Evolutionary conservation across 2,888 invertebrate species (phyloP).

Genomic region (Nowickia ferox): DNA sequence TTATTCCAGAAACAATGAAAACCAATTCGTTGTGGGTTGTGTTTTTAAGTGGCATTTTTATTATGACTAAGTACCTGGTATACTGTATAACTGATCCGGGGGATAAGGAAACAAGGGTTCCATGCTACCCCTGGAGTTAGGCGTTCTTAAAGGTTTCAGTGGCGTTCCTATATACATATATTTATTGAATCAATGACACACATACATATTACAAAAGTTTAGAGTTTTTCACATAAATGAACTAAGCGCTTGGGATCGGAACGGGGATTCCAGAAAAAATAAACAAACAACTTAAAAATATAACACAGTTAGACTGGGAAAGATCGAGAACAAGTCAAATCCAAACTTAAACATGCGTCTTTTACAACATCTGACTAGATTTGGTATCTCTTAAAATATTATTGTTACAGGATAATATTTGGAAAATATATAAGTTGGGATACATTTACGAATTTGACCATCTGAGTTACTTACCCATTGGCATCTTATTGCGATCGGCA

Average conservation of each 20-base stretch:
- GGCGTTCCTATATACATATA: conserved; percentile 81
- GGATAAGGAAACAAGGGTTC: conserved; percentile 83
- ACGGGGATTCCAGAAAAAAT: conserved; percentile 12
- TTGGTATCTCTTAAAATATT: background rate
- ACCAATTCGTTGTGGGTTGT: conserved; percentile 39
- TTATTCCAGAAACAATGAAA: conserved; percentile 46
- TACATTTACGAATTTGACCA: background rate
- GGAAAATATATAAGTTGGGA: conserved; percentile 10
- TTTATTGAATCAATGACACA: conserved; percentile 60
- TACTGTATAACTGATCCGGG: conserved; percentile 84
- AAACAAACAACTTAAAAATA: conserved; percentile 21
- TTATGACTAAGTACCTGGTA: conserved; percentile 82
- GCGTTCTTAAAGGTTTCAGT: conserved; percentile 83
- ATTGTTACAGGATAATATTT: conserved; percentile 40
- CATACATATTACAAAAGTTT: conserved; percentile 57
- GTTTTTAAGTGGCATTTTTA: conserved; percentile 25
- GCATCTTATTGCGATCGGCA: conserved; percentile 82
- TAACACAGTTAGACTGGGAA: background rate
- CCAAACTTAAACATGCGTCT: conserved; percentile 61
- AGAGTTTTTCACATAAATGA: conserved; percentile 26
- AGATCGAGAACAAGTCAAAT: conserved; percentile 27
- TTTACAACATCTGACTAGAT: conserved; percentile 14
- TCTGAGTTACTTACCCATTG: conserved; percentile 80
- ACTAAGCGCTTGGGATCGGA: conserved; percentile 2
- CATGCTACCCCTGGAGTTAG: conserved; percentile 83